Conservation (phyloP, 2,888 invertebrate species). For the Perizoma affinitatum region DNA sequence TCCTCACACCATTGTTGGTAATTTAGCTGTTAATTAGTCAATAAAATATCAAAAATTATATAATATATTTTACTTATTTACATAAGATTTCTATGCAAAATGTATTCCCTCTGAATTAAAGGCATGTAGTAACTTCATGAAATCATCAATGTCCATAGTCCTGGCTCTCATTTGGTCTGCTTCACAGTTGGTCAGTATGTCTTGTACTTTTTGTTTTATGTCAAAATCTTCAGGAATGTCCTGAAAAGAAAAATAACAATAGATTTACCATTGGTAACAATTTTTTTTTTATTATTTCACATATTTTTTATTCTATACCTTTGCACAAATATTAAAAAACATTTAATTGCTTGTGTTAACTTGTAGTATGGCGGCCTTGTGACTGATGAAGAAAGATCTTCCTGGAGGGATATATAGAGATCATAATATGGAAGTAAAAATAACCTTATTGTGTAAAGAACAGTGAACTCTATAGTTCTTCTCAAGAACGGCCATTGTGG, state of each 20-base stretch:
- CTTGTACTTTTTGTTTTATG: slow-evolving; percentile 91
- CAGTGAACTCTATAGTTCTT: slow-evolving; percentile 96
- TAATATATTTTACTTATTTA: slow-evolving; percentile 28
- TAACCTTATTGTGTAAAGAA: slow-evolving; percentile 90
- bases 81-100: slow-evolving; percentile 85
- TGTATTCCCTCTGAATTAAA: slow-evolving; percentile 97
- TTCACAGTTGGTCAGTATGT: slow-evolving; percentile 87
- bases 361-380: too few species aligned
- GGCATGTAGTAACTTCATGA: slow-evolving; percentile 92
- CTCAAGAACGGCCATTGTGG: slow-evolving; percentile 92
- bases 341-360: too few species aligned
- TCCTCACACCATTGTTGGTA: slow-evolving; percentile 15
- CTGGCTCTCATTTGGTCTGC: slow-evolving; percentile 93
- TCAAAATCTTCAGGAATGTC: slow-evolving; percentile 90
- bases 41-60: slow-evolving; percentile 26
- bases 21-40: slow-evolving; percentile 37
- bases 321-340: too few species aligned
- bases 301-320: too few species aligned
- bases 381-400: too few species aligned
- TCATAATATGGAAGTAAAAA: neutral
- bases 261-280: neutral
- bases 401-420: too few species aligned
- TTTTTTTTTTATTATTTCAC: too few species aligned
- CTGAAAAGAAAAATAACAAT: slow-evolving; percentile 69
- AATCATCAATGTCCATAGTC: slow-evolving; percentile 98